These are phyloP conservation scores for Brachycybe producta DNA, from an alignment of 2,888 invertebrate species.

Conservation along the genomic window DNA sequence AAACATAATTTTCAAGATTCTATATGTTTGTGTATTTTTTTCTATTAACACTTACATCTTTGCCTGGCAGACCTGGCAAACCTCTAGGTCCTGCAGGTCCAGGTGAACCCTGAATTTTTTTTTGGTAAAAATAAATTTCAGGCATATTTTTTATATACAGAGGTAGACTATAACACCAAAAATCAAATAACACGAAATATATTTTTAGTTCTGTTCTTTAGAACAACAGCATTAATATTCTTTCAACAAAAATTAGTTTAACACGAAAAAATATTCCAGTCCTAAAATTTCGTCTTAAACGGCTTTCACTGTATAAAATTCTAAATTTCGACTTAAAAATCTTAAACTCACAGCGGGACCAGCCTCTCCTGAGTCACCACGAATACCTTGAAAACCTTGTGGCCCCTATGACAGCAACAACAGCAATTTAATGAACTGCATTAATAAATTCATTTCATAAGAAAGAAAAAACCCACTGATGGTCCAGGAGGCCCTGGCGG, in stretches of 20 bases:
- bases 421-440: not conserved
- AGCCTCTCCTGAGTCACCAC: slow-evolving; percentile 50
- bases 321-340: not conserved
- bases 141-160: too few relatives aligned
- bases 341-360: slow-evolving; percentile 41
- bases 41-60: slow-evolving; percentile 46
- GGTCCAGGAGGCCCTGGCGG: slow-evolving; percentile 55
- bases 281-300: not conserved
- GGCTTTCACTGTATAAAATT: too few relatives aligned
- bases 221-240: too few relatives aligned
- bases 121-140: too few relatives aligned
- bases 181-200: too few relatives aligned
- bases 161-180: too few relatives aligned
- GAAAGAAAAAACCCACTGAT: slow-evolving; percentile 41
- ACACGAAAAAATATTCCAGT: slow-evolving; percentile 6
- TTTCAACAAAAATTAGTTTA: too few relatives aligned
- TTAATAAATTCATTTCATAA: not conserved
- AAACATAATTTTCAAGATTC: not conserved
- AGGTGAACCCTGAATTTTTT: slow-evolving; percentile 36
- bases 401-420: slow-evolving; percentile 43
- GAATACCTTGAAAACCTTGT: slow-evolving; percentile 64
- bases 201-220: too few relatives aligned
- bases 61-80: slow-evolving; percentile 54
- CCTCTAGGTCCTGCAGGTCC: slow-evolving; percentile 47
- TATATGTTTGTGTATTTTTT: slow-evolving; percentile 1